Evolutionary conservation across 2,797 vertebrate species (phyloP), one percentile per base, ranked within the genome.

Genomic region (Nannoperca australis): DNA sequence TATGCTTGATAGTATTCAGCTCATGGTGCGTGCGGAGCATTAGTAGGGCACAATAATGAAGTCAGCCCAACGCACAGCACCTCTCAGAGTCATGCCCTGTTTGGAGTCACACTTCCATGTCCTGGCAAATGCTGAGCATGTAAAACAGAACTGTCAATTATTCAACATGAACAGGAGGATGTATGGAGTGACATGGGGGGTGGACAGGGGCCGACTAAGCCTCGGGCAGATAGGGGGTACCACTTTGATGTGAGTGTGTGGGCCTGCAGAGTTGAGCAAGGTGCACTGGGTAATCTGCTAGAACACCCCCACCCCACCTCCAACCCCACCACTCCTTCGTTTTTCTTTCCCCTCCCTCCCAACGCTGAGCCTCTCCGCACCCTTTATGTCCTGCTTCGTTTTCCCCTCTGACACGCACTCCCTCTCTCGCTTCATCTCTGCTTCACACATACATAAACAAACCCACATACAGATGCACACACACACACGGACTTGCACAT

Each of bases 71-170:
- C 73, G 70, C 87, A 79, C 86, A 71, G 90, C 89, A 86, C 88
- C 91, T 92, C 89, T 89, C 81, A 8, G 91, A 94, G 93, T 90
- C 93, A 85, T 91, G 93, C 91, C 91, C 91, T 92, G 83, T 94
- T 94, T 92, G 89, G 92, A 95, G 94, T 93, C 93, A 93, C 93
- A 93, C 92, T 92, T 88, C 91, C 93, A 93, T 94, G 92, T 94
- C 93, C 91, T 92, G 91, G 92, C 93, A 94, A 94, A 94, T 92
- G 93, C 91, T 92, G 94, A 94, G 94, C 93, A 95, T 94, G 94
- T 94, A 94, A 94, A 95, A 94, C 94, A 94, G 93, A 94, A 93
- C 91, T 94, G 92, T 94, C 93, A 95, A 94, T 94, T 95, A 95
- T 95, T 94, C 93, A 95, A 92, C 92, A 93, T 90, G 90, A 94